phyloP scores from a whole-genome alignment of 2,797 vertebrate species.

The Ataeniobius toweri region DNA sequence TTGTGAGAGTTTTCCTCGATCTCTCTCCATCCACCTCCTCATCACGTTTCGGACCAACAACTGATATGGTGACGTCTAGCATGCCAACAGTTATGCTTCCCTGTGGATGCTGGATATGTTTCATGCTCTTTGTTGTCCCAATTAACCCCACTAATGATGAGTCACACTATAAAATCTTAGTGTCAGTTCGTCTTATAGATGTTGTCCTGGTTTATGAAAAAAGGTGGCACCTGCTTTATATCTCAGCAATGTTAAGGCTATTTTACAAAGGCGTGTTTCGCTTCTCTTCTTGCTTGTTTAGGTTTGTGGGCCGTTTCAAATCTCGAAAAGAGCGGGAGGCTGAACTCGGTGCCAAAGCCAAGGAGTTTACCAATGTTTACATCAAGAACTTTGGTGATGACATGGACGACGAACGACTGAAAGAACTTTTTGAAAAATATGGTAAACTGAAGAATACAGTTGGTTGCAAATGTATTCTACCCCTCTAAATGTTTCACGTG shows the following conservation, averaged over 20 bases:
- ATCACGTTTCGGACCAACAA: slow-evolving; percentile 68
- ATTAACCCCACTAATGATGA: slow-evolving; percentile 42
- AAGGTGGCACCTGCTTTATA: slow-evolving; percentile 38
- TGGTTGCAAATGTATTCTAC: background rate
- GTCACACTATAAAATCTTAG: slow-evolving; percentile 38
- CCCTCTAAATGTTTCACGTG: background rate
- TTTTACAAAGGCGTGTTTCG: slow-evolving; percentile 60
- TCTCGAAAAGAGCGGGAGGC: slow-evolving; percentile 97
- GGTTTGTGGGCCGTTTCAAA: slow-evolving; percentile 98
- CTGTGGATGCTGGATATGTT: slow-evolving; percentile 32
- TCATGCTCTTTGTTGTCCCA: slow-evolving; percentile 43
- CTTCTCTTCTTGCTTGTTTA: slow-evolving; percentile 60
- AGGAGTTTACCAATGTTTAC: slow-evolving; percentile 99
- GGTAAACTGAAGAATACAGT: slow-evolving; percentile 76
- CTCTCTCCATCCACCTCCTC: slow-evolving; percentile 70
- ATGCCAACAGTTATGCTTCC: slow-evolving; percentile 66
- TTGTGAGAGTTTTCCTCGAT: slow-evolving; percentile 70
- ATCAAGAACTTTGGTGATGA: slow-evolving; percentile 99
- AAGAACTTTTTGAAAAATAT: slow-evolving; percentile 95
- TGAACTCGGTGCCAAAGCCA: slow-evolving; percentile 96
- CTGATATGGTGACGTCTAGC: slow-evolving; percentile 66
- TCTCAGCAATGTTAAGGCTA: slow-evolving; percentile 22
- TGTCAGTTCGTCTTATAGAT: slow-evolving; percentile 54
- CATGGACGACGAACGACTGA: slow-evolving; percentile 91
- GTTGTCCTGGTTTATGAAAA: slow-evolving; percentile 35